Conservation (phyloP, 2,113 vertebrate genomes). For the Zingel zingel region DNA sequence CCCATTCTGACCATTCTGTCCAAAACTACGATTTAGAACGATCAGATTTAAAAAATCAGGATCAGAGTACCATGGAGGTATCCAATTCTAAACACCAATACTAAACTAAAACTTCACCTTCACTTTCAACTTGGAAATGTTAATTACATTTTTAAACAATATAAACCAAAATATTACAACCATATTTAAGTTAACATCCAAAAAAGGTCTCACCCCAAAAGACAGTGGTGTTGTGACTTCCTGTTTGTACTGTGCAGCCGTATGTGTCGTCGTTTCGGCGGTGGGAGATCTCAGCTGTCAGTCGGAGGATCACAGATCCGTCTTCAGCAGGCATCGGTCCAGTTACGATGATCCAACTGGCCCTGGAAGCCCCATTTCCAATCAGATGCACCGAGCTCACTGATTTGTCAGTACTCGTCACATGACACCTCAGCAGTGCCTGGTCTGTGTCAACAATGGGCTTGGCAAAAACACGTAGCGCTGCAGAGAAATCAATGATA, state of each 20-base stretch:
- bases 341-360: not conserved
- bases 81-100: not conserved
- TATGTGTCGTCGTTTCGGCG: not conserved
- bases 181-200: not conserved
- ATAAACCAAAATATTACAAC: not conserved
- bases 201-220: conserved; percentile 8
- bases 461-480: not conserved
- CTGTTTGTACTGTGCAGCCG: not conserved
- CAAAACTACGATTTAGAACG: too few species aligned
- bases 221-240: not conserved
- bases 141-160: not conserved
- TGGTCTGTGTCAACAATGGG: not conserved
- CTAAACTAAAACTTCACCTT: not conserved
- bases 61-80: too few species aligned
- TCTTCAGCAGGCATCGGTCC: not conserved
- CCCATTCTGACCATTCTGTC: not conserved
- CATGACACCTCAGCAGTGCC: not conserved
- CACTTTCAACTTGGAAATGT: not conserved
- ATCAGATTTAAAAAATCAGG: too few species aligned
- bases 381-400: not conserved
- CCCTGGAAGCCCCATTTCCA: not conserved
- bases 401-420: not conserved
- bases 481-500: not conserved
- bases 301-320: not conserved
- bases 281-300: not conserved